phyloP scores from a whole-genome alignment of 2,113 vertebrate species.

The Microtus montanus region DNA sequence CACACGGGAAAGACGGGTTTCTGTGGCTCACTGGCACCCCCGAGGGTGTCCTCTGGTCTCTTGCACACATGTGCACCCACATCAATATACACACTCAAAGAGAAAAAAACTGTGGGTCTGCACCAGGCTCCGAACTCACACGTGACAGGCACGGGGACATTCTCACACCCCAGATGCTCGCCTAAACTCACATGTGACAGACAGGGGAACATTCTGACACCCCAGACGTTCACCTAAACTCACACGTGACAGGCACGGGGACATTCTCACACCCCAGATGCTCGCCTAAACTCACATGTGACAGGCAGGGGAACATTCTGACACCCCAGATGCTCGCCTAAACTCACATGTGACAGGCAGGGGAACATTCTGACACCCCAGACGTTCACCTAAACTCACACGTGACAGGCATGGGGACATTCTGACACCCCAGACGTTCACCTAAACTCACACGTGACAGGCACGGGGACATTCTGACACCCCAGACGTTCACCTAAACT shows the following conservation, averaged over 20 bases:
- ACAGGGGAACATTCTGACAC: background rate
- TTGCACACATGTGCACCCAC: too few relatives aligned
- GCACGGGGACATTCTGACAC: background rate
- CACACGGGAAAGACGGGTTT: background rate
- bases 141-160: too few relatives aligned
- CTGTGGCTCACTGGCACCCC: background rate
- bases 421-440: background rate
- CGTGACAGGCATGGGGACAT: rapidly evolving
- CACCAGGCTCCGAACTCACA: too few relatives aligned
- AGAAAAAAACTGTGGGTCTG: background rate
- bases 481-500: background rate
- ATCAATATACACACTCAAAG: background rate
- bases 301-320: background rate
- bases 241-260: too few relatives aligned
- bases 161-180: too few relatives aligned
- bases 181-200: too few relatives aligned
- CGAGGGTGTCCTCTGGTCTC: background rate
- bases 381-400: background rate
- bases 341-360: too few relatives aligned
- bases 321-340: background rate
- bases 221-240: background rate
- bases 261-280: background rate
- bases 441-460: background rate
- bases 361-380: rapidly evolving
- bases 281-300: background rate